phyloP scores from a whole-genome alignment of 1,140 invertebrate genomes.

The Caenorhabditis inopinata region DNA sequence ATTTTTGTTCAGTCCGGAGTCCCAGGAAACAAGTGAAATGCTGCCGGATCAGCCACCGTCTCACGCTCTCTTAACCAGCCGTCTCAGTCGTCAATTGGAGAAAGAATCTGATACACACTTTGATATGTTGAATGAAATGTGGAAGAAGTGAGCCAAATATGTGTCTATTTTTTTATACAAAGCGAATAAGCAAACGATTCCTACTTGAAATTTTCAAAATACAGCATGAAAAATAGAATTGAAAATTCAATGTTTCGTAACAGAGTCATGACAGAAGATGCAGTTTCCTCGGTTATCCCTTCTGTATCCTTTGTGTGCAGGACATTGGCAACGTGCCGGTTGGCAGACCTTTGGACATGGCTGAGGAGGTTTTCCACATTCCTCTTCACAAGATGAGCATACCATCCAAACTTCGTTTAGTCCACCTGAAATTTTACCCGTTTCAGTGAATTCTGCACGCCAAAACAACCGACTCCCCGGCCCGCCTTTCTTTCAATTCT shows the following conservation, averaged over 20 bases:
- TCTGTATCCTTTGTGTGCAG: conserved; percentile 40
- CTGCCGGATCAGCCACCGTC: background rate
- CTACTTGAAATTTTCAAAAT: too few species aligned
- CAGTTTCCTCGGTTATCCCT: conserved; percentile 19
- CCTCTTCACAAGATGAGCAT: conserved; percentile 33
- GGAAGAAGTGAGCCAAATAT: conserved; percentile 15
- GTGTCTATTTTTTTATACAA: too few species aligned
- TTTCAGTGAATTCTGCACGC: too few species aligned
- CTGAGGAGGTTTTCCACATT: conserved; percentile 25
- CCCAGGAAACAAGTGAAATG: background rate
- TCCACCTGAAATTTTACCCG: conserved; percentile 24
- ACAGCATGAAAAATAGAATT: too few species aligned
- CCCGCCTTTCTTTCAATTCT: too few species aligned
- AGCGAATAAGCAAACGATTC: too few species aligned
- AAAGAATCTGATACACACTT: conserved; percentile 37
- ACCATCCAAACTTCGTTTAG: conserved; percentile 39
- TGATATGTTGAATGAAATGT: conserved; percentile 35
- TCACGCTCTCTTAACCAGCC: background rate
- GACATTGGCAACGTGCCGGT: conserved; percentile 36
- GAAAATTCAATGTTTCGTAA: background rate
- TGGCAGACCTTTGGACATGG: conserved; percentile 34
- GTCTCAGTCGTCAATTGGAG: conserved; percentile 28
- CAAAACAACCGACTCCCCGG: too few species aligned
- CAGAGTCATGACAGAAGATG: conserved; percentile 3
- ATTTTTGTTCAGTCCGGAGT: conserved; percentile 24